These are phyloP conservation scores for Drosophila aff. DNA, from an alignment of 1,140 invertebrate species.

Conservation along the genomic window DNA sequence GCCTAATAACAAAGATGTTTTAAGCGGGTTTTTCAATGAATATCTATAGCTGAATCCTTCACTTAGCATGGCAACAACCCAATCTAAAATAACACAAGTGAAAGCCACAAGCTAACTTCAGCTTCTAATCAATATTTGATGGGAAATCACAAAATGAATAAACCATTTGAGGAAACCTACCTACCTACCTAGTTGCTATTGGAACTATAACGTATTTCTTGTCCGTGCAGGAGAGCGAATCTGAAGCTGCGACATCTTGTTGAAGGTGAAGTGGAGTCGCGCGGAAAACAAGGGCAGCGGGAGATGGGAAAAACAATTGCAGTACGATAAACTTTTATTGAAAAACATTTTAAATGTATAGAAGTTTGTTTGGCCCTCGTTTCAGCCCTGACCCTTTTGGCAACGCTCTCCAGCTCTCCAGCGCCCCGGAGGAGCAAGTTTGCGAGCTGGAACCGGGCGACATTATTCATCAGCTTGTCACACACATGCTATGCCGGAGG, in stretches of 20 bases:
- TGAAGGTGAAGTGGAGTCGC: slow-evolving; percentile 39
- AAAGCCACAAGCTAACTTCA: neutral
- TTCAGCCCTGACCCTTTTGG: slow-evolving; percentile 37
- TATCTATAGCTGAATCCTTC: neutral
- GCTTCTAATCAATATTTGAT: neutral
- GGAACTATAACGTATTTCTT: neutral
- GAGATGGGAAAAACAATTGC: slow-evolving; percentile 67
- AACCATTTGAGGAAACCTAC: neutral
- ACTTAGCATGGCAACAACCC: neutral
- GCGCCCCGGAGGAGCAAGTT: slow-evolving; percentile 23
- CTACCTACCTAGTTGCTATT: neutral
- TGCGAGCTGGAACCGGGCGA: slow-evolving; percentile 26
- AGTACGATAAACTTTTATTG: slow-evolving; percentile 75
- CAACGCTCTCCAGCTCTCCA: neutral
- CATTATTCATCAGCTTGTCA: slow-evolving; percentile 50
- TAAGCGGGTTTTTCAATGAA: neutral
- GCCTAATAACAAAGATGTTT: neutral
- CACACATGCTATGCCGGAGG: slow-evolving; percentile 22
- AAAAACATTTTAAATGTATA: slow-evolving; percentile 81
- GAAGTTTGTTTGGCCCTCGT: slow-evolving; percentile 50
- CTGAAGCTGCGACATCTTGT: slow-evolving; percentile 42
- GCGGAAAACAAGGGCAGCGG: slow-evolving; percentile 46
- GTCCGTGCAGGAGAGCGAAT: slow-evolving; percentile 3
- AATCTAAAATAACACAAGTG: neutral
- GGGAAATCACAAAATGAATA: slow-evolving; percentile 7